These are phyloP conservation scores for Liparis tanakae DNA, from an alignment of 2,797 vertebrate species.

Conservation along the genomic window DNA sequence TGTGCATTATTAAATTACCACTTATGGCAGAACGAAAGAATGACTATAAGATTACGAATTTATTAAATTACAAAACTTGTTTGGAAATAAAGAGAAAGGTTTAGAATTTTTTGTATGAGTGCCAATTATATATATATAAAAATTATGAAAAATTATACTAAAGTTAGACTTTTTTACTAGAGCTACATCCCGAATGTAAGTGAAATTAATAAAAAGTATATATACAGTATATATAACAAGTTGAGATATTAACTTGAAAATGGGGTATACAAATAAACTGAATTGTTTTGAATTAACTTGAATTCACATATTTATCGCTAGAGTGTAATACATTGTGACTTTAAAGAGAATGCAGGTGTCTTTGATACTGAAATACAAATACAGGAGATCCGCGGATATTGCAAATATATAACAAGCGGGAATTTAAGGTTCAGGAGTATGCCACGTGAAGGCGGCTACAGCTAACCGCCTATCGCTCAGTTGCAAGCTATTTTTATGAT, in stretches of 20 bases:
- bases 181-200: slow-evolving; percentile 13
- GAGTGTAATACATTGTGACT: no score
- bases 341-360: no score
- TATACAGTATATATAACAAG: not conserved
- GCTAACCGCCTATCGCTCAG: no score
- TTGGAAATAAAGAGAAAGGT: not conserved
- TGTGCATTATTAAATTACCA: slow-evolving; percentile 24
- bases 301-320: no score
- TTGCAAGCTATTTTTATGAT: not conserved
- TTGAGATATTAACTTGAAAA: not conserved
- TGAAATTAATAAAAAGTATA: not conserved
- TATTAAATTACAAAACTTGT: slow-evolving; percentile 5
- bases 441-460: no score
- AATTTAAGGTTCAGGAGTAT: no score
- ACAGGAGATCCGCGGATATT: no score
- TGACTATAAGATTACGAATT: slow-evolving; percentile 1
- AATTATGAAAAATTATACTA: slow-evolving; percentile 6
- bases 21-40: slow-evolving; percentile 6
- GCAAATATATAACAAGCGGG: no score
- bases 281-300: no score
- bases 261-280: no score
- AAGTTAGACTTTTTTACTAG: not conserved
- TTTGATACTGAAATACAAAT: no score
- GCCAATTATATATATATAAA: slow-evolving; percentile 34
- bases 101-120: not conserved